Evolutionary conservation across 2,888 invertebrate genomes (phyloP).

Genomic region (Diarsia brunnea): DNA sequence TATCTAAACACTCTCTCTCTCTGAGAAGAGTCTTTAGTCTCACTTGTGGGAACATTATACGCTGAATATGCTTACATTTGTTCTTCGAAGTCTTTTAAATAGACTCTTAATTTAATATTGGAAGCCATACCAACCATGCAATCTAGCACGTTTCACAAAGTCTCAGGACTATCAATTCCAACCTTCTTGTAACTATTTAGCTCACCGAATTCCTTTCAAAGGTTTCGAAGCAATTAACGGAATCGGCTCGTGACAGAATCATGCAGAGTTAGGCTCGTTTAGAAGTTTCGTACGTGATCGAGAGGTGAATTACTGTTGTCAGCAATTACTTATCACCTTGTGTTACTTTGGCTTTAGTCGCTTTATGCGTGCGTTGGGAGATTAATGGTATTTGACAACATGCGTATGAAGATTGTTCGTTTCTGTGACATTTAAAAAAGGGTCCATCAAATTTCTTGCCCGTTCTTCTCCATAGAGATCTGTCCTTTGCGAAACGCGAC

Average conservation of each 20-base stretch:
- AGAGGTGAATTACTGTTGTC: slow-evolving; percentile 56
- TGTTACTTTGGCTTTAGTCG: slow-evolving; percentile 49
- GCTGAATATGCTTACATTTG: not conserved
- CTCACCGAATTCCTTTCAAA: slow-evolving; percentile 43
- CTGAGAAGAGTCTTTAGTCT: not conserved
- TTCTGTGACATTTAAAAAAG: not conserved
- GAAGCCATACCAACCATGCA: not conserved
- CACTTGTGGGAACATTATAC: not conserved
- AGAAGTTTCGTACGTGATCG: slow-evolving; percentile 69
- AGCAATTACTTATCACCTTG: slow-evolving; percentile 66
- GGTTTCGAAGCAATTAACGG: slow-evolving; percentile 61
- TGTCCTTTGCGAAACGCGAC: not conserved
- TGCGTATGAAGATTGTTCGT: not conserved
- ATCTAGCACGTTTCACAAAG: not conserved
- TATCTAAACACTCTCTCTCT: not conserved
- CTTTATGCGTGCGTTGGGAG: slow-evolving; percentile 25
- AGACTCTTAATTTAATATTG: not conserved
- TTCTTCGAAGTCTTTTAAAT: not conserved
- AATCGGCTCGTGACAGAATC: slow-evolving; percentile 71
- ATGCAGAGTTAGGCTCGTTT: slow-evolving; percentile 64
- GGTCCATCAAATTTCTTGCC: not conserved
- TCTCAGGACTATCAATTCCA: slow-evolving; percentile 16
- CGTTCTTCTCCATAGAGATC: not conserved
- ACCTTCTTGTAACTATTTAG: slow-evolving; percentile 43
- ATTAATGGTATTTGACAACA: slow-evolving; percentile 14